Conservation (phyloP, 2,113 vertebrate genomes). For the Psophia crepitans region DNA sequence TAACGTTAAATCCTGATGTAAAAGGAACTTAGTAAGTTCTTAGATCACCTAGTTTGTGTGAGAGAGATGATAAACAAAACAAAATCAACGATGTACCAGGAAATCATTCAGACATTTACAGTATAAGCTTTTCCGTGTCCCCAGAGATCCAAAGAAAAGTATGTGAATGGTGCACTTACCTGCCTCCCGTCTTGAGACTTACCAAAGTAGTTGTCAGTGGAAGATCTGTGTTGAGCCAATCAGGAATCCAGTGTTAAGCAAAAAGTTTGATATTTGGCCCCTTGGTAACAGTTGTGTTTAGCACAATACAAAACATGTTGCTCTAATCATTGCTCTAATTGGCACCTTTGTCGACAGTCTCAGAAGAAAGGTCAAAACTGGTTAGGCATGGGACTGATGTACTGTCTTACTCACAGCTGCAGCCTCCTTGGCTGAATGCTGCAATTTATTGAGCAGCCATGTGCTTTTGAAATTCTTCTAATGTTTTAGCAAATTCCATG, state of each 20-base stretch:
- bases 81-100: not conserved
- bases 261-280: conserved; percentile 13
- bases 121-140: not conserved
- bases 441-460: not conserved
- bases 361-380: conserved; percentile 8
- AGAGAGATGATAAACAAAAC: not conserved
- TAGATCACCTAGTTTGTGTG: not conserved
- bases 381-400: not conserved
- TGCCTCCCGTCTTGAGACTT: not conserved
- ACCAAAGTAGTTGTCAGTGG: not conserved
- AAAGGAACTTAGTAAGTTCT: not conserved
- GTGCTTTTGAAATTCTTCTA: not conserved
- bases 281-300: conserved; percentile 27
- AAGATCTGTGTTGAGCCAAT: not conserved
- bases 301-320: not conserved
- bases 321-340: conserved; percentile 46
- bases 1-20: not conserved
- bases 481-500: not conserved
- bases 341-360: conserved; percentile 30
- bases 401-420: not conserved
- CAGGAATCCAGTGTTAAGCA: not conserved
- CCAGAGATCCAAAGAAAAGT: not conserved
- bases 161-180: not conserved
- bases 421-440: not conserved
- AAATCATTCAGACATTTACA: not conserved